Evolutionary conservation across 2,888 invertebrate species (phyloP).

Genomic region (Tachina grossa): DNA sequence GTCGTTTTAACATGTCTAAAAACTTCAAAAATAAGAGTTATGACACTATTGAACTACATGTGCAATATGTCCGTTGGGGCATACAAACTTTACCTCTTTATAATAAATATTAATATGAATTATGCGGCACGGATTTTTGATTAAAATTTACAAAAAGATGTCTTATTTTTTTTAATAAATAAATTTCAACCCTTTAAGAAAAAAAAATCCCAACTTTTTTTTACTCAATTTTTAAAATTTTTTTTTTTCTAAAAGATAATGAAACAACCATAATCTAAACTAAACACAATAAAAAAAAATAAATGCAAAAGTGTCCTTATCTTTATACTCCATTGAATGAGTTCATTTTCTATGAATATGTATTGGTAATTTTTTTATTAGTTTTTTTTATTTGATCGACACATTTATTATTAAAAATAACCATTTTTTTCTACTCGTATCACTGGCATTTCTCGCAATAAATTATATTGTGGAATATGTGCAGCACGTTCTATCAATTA

Average conservation of each 20-base stretch:
- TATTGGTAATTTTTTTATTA: background rate
- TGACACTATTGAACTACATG: too few species aligned
- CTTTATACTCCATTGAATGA: slow-evolving; percentile 44
- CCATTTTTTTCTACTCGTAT: slow-evolving; percentile 17
- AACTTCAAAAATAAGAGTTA: too few species aligned
- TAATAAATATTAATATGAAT: too few species aligned
- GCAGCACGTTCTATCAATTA: slow-evolving; percentile 50
- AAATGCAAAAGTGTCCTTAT: background rate
- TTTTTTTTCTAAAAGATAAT: background rate
- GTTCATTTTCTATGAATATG: slow-evolving; percentile 49
- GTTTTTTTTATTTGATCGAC: slow-evolving; percentile 14
- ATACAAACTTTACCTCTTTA: too few species aligned
- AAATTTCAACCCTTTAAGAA: too few species aligned
- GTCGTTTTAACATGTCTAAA: too few species aligned
- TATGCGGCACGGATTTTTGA: too few species aligned
- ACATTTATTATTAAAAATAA: slow-evolving; percentile 34
- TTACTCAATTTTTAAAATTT: background rate
- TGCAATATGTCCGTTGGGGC: too few species aligned
- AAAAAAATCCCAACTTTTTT: background rate
- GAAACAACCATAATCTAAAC: background rate
- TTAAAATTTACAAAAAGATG: too few species aligned
- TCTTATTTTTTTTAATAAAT: too few species aligned
- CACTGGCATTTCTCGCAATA: slow-evolving; percentile 27
- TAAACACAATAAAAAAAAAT: background rate
- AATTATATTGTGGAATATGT: slow-evolving; percentile 26